phyloP scores from a whole-genome alignment of 2,113 vertebrate species.

The Onychostruthus taczanowskii region DNA sequence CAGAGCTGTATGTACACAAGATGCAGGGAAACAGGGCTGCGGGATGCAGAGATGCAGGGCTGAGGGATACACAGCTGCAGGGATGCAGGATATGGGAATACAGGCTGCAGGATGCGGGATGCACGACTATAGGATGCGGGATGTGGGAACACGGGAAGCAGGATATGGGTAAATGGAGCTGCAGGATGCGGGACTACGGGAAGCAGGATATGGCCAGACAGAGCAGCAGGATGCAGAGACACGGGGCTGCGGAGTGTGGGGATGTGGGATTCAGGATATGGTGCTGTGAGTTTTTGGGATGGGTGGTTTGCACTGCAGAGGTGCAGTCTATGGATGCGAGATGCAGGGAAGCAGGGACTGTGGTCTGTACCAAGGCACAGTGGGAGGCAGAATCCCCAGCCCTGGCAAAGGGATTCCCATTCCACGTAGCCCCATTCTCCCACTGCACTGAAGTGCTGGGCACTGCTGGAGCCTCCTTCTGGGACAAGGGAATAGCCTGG shows the following conservation, averaged over 20 bases:
- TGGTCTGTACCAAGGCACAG: neutral
- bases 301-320: neutral
- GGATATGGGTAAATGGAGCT: conserved; percentile 14
- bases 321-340: neutral
- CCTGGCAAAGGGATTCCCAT: neutral
- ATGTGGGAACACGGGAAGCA: conserved; percentile 55
- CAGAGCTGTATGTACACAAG: neutral
- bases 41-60: neutral
- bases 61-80: neutral
- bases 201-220: conserved; percentile 46
- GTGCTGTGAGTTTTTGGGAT: neutral
- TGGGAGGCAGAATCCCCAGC: neutral
- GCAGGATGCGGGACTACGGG: conserved; percentile 43
- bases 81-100: conserved; percentile 14
- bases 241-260: neutral
- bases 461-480: neutral
- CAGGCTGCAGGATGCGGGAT: conserved; percentile 34
- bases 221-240: conserved; percentile 12
- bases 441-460: neutral
- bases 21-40: neutral
- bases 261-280: neutral
- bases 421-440: neutral
- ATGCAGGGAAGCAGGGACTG: neutral
- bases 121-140: neutral
- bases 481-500: neutral